These are phyloP conservation scores for Lasioglossum leucozonium DNA, from an alignment of 2,888 invertebrate genomes.

Conservation along the genomic window DNA sequence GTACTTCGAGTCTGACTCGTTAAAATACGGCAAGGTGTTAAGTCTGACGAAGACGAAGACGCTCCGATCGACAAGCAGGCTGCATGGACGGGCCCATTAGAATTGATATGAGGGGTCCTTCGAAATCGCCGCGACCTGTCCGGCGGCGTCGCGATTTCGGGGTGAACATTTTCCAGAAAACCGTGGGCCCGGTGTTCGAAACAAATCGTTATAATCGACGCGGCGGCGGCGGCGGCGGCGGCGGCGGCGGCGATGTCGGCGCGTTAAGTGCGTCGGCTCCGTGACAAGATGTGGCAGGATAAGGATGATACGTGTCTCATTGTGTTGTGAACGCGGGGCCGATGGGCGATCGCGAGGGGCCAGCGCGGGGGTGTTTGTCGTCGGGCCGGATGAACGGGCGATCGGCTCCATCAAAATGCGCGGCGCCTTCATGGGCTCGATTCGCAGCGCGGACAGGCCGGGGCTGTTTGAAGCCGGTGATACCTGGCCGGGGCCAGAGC, in stretches of 20 bases:
- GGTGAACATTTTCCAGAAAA: slow-evolving; percentile 43
- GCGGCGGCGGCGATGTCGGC: slow-evolving; percentile 49
- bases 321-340: slow-evolving; percentile 64
- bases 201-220: slow-evolving; percentile 79
- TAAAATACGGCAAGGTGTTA: too few species aligned
- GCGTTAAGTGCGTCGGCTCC: slow-evolving; percentile 81
- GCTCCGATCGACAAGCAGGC: neutral
- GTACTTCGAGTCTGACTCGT: too few species aligned
- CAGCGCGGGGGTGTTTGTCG: neutral
- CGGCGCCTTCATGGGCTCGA: slow-evolving; percentile 62
- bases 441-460: slow-evolving; percentile 60
- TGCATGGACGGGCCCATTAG: slow-evolving; percentile 21
- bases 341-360: slow-evolving; percentile 9
- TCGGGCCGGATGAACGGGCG: slow-evolving; percentile 47
- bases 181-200: slow-evolving; percentile 22
- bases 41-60: too few species aligned
- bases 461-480: slow-evolving; percentile 60
- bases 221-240: slow-evolving; percentile 50
- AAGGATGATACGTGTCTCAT: slow-evolving; percentile 82
- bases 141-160: slow-evolving; percentile 45
- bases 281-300: slow-evolving; percentile 85
- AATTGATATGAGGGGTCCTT: slow-evolving; percentile 4
- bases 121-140: slow-evolving; percentile 39
- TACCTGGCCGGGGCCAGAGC: slow-evolving; percentile 59
- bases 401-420: slow-evolving; percentile 74